Percentiles rank a stretch among this genome's conserved stretches.
These are phyloP conservation scores for Cataglyphis livida DNA, from an alignment of 2,888 invertebrate species.

Conservation along the genomic window DNA sequence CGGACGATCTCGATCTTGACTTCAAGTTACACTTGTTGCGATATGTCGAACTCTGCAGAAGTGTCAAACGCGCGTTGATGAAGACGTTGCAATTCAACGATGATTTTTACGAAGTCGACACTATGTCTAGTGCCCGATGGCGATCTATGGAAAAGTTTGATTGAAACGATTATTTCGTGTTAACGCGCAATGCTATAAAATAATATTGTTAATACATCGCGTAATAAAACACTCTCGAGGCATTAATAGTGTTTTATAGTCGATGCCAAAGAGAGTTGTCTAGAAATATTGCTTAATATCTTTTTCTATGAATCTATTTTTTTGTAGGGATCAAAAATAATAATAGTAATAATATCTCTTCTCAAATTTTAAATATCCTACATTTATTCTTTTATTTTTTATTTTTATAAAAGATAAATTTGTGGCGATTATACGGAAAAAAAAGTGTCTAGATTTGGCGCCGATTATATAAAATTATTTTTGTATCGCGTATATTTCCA, in stretches of 20 bases:
- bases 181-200: not conserved
- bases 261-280: not conserved
- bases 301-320: not conserved
- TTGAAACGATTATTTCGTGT: not conserved
- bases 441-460: not conserved
- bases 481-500: not conserved
- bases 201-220: slow-evolving; percentile 1
- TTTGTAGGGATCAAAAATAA: not conserved
- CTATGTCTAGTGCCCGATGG: slow-evolving; percentile 34
- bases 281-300: not conserved
- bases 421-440: not conserved
- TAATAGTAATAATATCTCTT: not conserved
- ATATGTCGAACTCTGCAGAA: slow-evolving; percentile 76
- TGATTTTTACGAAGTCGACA: slow-evolving; percentile 61
- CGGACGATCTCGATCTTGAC: slow-evolving; percentile 57
- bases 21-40: slow-evolving; percentile 74
- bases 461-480: not conserved
- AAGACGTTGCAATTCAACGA: slow-evolving; percentile 67
- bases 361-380: not conserved
- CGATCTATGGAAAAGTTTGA: slow-evolving; percentile 5
- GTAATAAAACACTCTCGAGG: not conserved
- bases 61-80: slow-evolving; percentile 70
- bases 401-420: not conserved
- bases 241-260: not conserved
- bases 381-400: not conserved